phyloP scores from a whole-genome alignment of 2,113 vertebrate species.

The Pitta sordida region DNA sequence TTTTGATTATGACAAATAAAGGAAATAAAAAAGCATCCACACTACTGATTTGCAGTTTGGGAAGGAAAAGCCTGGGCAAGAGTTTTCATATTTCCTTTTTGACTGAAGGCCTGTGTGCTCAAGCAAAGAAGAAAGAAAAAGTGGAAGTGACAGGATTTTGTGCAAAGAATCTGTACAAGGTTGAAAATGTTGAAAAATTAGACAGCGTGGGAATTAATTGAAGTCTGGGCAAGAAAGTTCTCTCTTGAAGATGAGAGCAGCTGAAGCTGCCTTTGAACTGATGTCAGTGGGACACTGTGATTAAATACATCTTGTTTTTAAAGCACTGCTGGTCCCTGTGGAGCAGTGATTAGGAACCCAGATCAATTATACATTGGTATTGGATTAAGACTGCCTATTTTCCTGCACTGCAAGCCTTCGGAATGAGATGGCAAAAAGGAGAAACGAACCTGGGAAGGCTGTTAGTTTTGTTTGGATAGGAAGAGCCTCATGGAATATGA shows the following conservation, averaged over 20 bases:
- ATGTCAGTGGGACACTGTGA: conserved; percentile 18
- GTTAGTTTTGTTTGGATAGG: neutral
- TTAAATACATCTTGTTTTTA: conserved; percentile 40
- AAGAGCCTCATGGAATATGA: neutral
- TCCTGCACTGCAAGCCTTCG: neutral
- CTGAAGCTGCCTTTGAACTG: conserved; percentile 14
- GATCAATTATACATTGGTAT: neutral
- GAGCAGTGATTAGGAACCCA: neutral
- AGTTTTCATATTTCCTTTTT: neutral
- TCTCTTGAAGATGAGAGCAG: neutral
- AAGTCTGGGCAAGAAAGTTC: conserved; percentile 14
- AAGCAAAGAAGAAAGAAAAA: conserved; percentile 3
- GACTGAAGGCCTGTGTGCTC: neutral
- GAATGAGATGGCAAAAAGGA: neutral
- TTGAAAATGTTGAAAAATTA: neutral
- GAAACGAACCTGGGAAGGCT: neutral
- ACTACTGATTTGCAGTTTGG: neutral
- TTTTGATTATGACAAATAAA: conserved; percentile 22
- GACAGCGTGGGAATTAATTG: neutral
- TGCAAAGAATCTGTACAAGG: neutral
- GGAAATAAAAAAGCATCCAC: neutral
- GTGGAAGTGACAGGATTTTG: neutral
- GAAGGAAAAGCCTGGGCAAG: neutral
- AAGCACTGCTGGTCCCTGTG: neutral
- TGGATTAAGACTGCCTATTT: neutral